Evolutionary conservation across 2,113 vertebrate species (phyloP).

Genomic region (Zosterops pallidus): DNA sequence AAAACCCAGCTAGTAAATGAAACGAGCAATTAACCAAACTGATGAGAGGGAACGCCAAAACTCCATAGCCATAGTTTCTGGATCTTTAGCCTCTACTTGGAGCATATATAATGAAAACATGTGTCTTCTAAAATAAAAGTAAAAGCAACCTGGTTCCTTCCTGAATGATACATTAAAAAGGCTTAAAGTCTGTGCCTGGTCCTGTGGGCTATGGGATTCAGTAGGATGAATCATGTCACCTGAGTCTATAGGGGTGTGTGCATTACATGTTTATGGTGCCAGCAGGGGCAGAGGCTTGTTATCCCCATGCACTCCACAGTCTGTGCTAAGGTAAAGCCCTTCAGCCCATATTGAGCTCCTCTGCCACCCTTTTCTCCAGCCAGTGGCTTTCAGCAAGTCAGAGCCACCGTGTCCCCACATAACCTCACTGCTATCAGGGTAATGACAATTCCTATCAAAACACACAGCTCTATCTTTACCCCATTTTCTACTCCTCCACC

Average conservation of each 20-base stretch:
- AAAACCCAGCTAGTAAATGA: conserved; percentile 59
- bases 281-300: neutral
- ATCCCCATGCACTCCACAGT: fast-evolving
- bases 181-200: neutral
- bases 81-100: conserved; percentile 10
- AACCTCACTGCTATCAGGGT: neutral
- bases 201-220: neutral
- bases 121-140: neutral
- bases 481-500: neutral
- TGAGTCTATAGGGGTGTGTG: neutral
- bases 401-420: neutral
- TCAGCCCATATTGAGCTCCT: fast-evolving
- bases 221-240: neutral
- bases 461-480: neutral
- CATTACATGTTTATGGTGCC: neutral
- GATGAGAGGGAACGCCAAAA: conserved; percentile 30
- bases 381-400: neutral
- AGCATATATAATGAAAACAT: neutral
- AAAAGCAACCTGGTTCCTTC: neutral
- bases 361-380: neutral
- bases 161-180: neutral
- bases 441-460: conserved; percentile 1
- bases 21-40: conserved; percentile 58
- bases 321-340: neutral
- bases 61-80: neutral